Conservation (phyloP, 2,888 invertebrate genomes). For the Liopterus haemorrhoidalis region DNA sequence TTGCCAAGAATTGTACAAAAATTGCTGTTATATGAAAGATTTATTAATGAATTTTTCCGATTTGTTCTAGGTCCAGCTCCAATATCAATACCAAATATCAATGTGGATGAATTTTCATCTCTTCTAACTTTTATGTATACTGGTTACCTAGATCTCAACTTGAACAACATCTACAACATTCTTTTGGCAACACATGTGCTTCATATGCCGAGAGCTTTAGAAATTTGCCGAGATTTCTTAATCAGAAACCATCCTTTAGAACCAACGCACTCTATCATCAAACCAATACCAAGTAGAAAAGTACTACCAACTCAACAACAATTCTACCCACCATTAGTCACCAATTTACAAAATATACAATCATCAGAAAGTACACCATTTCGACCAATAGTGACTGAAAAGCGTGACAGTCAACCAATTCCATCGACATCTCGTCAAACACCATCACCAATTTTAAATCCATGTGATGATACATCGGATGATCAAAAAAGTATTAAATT, state of each 20-base stretch:
- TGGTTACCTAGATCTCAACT: constrained; percentile 61
- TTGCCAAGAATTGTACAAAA: constrained; percentile 7
- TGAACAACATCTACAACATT: constrained; percentile 66
- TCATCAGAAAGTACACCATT: constrained; percentile 43
- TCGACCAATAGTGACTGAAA: constrained; percentile 29
- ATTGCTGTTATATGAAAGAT: constrained; percentile 11
- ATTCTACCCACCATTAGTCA: constrained; percentile 34
- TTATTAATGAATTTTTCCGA: constrained; percentile 4
- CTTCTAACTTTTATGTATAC: constrained; percentile 71
- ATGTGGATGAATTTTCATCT: constrained; percentile 59
- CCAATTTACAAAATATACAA: constrained; percentile 31
- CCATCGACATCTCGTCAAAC: constrained; percentile 19
- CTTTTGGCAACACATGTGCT: constrained; percentile 65
- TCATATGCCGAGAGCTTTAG: constrained; percentile 67
- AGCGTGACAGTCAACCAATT: constrained; percentile 1
- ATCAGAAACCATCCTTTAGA: constrained; percentile 48
- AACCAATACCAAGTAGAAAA: constrained; percentile 53
- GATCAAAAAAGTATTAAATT: constrained; percentile 17
- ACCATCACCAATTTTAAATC: constrained; percentile 18
- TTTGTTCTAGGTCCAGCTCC: constrained; percentile 39
- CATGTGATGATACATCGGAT: constrained; percentile 18
- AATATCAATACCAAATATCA: constrained; percentile 52
- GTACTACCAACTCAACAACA: constrained; percentile 37
- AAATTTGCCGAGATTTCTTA: constrained; percentile 60
- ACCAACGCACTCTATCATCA: constrained; percentile 42